Evolutionary conservation across 2,113 vertebrate genomes (phyloP).

Genomic region (Genyomyrus donnyi): DNA sequence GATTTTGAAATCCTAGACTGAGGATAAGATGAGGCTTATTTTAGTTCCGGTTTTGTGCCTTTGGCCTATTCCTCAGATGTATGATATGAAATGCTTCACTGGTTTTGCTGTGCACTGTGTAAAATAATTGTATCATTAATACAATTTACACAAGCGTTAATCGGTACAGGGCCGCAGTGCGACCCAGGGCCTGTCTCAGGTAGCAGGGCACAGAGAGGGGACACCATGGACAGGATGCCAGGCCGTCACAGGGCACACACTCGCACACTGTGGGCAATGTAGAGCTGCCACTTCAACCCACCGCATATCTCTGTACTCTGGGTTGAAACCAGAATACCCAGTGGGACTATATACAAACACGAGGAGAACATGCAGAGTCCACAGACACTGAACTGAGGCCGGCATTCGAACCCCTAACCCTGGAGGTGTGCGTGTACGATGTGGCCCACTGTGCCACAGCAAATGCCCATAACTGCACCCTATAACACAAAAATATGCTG

Average conservation of each 20-base stretch:
- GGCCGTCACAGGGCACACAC: background rate
- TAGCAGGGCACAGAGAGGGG: background rate
- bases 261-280: background rate
- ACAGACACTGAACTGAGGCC: background rate
- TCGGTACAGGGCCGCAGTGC: background rate
- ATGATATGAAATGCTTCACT: background rate
- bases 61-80: background rate
- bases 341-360: background rate
- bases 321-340: background rate
- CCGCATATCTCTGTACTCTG: background rate
- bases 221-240: background rate
- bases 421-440: background rate
- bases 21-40: background rate
- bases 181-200: background rate
- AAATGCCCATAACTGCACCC: background rate
- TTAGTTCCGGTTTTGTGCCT: background rate
- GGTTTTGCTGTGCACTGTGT: background rate
- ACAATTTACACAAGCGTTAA: background rate
- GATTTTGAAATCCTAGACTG: background rate
- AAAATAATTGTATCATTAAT: background rate
- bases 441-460: background rate
- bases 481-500: background rate
- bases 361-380: background rate
- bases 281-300: background rate
- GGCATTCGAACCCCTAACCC: background rate